These are phyloP conservation scores for Pipistrellus kuhlii DNA, from an alignment of 2,797 vertebrate genomes.

Conservation along the genomic window DNA sequence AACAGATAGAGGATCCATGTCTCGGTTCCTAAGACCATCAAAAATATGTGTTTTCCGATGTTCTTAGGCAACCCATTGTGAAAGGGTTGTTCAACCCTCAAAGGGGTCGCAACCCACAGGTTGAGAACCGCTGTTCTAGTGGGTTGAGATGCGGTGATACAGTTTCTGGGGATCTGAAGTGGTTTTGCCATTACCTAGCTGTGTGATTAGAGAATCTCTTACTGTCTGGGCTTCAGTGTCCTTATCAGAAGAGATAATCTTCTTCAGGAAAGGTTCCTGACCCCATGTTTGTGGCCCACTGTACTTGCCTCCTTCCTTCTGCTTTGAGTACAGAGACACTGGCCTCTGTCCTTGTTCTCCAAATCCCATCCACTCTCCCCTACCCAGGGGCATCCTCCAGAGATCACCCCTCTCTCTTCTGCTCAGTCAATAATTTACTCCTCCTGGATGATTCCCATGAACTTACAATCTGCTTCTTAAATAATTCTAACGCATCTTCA, in stretches of 20 bases:
- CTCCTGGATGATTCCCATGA: not conserved
- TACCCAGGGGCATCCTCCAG: not conserved
- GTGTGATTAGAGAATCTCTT: not conserved
- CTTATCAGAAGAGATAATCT: not conserved
- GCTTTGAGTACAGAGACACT: not conserved
- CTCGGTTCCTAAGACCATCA: too few species aligned
- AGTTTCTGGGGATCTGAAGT: not conserved
- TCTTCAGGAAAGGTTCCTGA: not conserved
- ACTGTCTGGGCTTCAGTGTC: not conserved
- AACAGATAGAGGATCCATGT: too few species aligned
- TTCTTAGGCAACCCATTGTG: too few species aligned
- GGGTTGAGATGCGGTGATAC: not conserved
- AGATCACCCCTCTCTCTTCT: not conserved
- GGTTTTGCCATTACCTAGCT: not conserved
- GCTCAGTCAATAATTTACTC: not conserved
- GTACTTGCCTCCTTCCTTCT: not conserved
- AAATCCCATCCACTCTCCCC: not conserved
- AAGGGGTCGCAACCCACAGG: too few species aligned
- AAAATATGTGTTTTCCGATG: too few species aligned
- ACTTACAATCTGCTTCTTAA: not conserved
- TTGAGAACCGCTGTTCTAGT: not conserved
- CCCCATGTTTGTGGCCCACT: fast-evolving
- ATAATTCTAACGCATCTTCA: not conserved
- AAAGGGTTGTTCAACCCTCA: too few species aligned
- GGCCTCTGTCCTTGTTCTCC: not conserved